Evolutionary conservation across 2,797 vertebrate species (phyloP), one percentile per base, ranked within the genome.

Genomic region (Microctenopoma steveboyesi): DNA sequence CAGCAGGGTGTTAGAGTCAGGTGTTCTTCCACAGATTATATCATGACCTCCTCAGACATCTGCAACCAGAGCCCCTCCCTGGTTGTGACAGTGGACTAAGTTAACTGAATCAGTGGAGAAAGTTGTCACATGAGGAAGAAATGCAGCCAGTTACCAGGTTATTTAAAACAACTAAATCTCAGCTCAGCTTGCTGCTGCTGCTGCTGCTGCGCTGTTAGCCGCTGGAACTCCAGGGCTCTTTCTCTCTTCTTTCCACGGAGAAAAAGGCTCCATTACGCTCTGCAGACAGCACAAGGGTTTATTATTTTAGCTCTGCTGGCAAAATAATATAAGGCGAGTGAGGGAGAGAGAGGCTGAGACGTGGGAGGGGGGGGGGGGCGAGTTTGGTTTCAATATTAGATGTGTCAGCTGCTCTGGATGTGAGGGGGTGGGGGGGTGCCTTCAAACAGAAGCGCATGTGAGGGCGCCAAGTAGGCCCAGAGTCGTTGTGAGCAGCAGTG

Each of bases 261-360:
- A 66, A 30, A 65, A 62, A 73, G 60, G 79, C 81, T 85, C 76
- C 81, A 76, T 86, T 85, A 88, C 72, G 60, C 72, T 51, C 76
- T 57, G 82, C 75, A 89, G 82, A 86, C 64, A 45, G 76, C 52
- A 79, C 82, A 79, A 79, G 64, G 70, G 70, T 88, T 90, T 87
- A 89, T 91, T 90, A 83, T 86, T 86, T 69, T 79, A 86, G 82
- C 72, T 86, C 83, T 84, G 45, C 79, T 85, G 69, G 81, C 81
- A 80, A 76, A 88, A 86, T 84, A 81, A 80, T 85, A 82, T 33
- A 52, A 48, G 59, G 55, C 45, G 67, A 56, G 78, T 45, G 68
- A 46, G 56, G 13, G 54, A 7, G 60, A 2, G 13, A 11, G 46
- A 8, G 40, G 48, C 40, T 18, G 54, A 22, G 60, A 57, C n/a